phyloP scores from a whole-genome alignment of 1,140 invertebrate species.

The Ephestia elutella region DNA sequence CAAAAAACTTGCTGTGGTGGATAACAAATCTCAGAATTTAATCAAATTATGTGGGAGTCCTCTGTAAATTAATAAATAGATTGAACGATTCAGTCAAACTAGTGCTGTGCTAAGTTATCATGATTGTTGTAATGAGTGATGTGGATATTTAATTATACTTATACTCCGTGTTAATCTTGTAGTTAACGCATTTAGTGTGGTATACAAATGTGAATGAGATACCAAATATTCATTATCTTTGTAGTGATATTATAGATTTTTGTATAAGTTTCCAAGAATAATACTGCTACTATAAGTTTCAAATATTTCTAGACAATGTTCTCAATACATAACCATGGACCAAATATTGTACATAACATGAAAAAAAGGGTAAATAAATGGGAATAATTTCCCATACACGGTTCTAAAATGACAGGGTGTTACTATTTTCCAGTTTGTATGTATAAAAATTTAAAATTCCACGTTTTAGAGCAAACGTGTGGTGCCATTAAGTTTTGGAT shows the following conservation, averaged over 20 bases:
- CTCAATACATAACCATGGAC: no score
- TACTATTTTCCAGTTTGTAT: constrained; percentile 13
- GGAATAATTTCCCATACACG: background rate
- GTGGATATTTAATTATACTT: constrained; percentile 35
- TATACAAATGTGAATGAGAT: constrained; percentile 53
- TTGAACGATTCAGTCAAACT: constrained; percentile 35
- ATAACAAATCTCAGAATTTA: background rate
- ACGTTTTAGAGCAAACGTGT: constrained; percentile 16
- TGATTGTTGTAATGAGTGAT: constrained; percentile 41
- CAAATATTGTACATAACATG: no score
- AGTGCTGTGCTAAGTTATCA: constrained; percentile 41
- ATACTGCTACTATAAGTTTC: no score
- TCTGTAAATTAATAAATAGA: background rate
- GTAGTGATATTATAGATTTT: constrained; percentile 36
- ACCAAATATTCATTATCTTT: constrained; percentile 58
- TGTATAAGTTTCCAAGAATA: constrained; percentile 3
- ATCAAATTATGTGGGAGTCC: background rate
- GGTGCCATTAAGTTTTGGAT: constrained; percentile 39
- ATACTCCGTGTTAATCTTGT: constrained; percentile 51
- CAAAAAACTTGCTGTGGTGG: background rate
- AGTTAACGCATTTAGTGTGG: constrained; percentile 45
- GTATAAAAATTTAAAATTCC: constrained; percentile 24
- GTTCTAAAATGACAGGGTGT: background rate
- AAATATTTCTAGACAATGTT: no score
- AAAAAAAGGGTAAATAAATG: background rate